Evolutionary conservation across 2,113 vertebrate genomes (phyloP).

Genomic region (Xenopus laevis): DNA sequence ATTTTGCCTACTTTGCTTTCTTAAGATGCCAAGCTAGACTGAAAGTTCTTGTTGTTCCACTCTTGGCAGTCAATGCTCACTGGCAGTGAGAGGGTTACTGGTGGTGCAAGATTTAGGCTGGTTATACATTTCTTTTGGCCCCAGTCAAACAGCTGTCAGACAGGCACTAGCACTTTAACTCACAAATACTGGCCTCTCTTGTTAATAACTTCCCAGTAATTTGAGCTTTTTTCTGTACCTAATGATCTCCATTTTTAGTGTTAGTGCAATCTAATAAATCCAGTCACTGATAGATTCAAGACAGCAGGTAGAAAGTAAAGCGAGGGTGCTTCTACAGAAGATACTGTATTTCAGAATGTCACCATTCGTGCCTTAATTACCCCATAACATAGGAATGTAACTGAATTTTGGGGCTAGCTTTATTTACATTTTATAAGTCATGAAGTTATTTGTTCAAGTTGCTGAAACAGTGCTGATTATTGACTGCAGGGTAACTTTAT

Average conservation of each 20-base stretch:
- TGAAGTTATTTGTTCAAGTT: no score
- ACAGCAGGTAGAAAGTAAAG: neutral
- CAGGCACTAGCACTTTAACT: neutral
- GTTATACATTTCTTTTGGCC: neutral
- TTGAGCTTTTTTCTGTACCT: neutral
- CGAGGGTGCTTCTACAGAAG: neutral
- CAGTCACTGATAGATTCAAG: neutral
- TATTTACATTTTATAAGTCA: no score
- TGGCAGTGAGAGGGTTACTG: neutral
- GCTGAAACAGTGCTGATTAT: no score
- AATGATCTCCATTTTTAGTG: neutral
- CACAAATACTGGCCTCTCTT: neutral
- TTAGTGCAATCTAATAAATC: neutral
- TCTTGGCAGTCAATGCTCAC: no score
- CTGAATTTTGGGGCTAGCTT: no score
- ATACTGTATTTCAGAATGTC: no score
- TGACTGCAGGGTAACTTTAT: no score
- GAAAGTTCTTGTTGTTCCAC: no score
- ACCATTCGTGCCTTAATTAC: no score
- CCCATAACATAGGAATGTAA: no score
- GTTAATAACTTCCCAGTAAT: constrained; percentile 1
- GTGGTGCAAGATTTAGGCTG: neutral
- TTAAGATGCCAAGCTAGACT: no score
- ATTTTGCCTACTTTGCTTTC: no score
- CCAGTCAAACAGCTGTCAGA: constrained; percentile 1